These are phyloP conservation scores for Thalassaphorura encarpata DNA, from an alignment of 1,140 invertebrate genomes.

Conservation along the genomic window DNA sequence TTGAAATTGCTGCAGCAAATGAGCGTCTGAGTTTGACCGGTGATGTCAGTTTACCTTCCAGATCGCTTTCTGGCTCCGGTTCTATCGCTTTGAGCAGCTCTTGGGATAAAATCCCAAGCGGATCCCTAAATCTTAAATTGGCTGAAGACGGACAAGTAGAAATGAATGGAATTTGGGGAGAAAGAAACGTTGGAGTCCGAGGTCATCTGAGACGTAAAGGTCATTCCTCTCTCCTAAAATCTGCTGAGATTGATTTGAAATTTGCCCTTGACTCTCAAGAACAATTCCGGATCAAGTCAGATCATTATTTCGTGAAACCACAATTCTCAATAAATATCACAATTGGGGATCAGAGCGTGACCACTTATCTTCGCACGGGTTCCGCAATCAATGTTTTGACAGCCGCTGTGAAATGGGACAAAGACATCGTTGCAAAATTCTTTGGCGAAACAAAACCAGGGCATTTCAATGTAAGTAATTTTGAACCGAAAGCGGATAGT, in stretches of 20 bases:
- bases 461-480: constrained; percentile 16
- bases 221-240: not conserved
- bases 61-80: not conserved
- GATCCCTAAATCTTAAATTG: constrained; percentile 8
- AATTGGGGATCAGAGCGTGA: constrained; percentile 1
- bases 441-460: constrained; percentile 4
- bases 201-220: constrained; percentile 2
- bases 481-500: not conserved
- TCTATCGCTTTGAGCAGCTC: constrained; percentile 6
- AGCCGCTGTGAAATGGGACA: constrained; percentile 5
- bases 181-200: constrained; percentile 2
- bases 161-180: constrained; percentile 9
- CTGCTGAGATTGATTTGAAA: not conserved
- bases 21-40: not conserved
- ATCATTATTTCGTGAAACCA: constrained; percentile 6
- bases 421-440: not conserved
- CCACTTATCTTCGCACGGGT: constrained; percentile 11
- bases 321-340: constrained; percentile 22
- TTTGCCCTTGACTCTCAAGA: constrained; percentile 4
- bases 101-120: constrained; percentile 12
- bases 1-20: constrained; percentile 1
- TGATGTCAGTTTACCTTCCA: not conserved
- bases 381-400: not conserved
- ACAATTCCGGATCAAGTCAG: not conserved
- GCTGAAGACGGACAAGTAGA: constrained; percentile 8